Conservation (phyloP, 2,113 vertebrate species). For the Sorex fumeus region DNA sequence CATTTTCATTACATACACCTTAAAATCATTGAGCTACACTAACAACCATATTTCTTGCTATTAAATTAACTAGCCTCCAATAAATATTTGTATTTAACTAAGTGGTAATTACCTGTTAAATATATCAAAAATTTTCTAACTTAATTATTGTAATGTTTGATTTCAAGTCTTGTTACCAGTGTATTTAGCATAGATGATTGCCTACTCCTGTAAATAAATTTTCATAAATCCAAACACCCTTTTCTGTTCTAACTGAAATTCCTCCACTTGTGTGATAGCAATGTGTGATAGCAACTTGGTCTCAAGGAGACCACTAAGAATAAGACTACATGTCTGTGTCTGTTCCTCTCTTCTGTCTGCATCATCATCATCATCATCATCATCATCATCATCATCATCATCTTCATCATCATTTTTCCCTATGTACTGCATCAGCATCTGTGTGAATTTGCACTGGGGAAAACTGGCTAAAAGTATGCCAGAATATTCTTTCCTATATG, state of each 20-base stretch:
- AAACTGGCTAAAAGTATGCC: constrained; percentile 20
- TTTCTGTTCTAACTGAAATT: constrained; percentile 29
- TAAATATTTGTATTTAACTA: constrained; percentile 53
- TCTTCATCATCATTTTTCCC: background rate
- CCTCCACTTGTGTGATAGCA: background rate
- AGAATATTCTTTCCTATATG: background rate
- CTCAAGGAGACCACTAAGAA: background rate
- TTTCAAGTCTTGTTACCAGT: constrained; percentile 63
- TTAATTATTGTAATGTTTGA: constrained; percentile 59
- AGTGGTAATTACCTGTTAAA: constrained; percentile 67
- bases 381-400: background rate
- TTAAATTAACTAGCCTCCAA: constrained; percentile 26
- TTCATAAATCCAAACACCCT: constrained; percentile 32
- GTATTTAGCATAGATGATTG: constrained; percentile 50
- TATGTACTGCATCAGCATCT: background rate
- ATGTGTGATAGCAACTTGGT: no score
- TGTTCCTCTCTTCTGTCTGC: background rate
- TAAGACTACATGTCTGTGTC: background rate
- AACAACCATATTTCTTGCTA: constrained; percentile 51
- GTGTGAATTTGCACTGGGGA: background rate
- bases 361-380: background rate
- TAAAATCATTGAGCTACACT: constrained; percentile 37
- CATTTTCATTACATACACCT: constrained; percentile 30
- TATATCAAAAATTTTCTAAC: constrained; percentile 42
- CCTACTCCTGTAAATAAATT: constrained; percentile 58